Evolutionary conservation across 2,797 vertebrate genomes (phyloP).

Genomic region (Danio tinwini): DNA sequence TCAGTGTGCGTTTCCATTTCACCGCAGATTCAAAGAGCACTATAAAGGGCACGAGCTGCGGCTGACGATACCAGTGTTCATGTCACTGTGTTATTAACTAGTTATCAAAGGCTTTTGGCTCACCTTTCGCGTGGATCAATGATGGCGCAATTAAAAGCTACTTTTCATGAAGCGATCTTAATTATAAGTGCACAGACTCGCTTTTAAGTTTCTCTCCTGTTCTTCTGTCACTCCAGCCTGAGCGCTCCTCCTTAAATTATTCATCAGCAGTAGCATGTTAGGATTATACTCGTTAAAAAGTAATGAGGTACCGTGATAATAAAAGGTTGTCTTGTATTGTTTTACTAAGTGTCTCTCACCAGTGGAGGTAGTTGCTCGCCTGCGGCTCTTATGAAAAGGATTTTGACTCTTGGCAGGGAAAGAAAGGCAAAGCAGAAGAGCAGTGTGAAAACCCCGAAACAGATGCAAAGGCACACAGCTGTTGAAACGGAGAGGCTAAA

Average conservation of each 20-base stretch:
- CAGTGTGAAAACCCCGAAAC: constrained; percentile 61
- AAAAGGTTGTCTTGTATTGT: constrained; percentile 76
- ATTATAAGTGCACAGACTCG: constrained; percentile 46
- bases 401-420: constrained; percentile 53
- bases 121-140: constrained; percentile 48
- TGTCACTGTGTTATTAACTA: constrained; percentile 50
- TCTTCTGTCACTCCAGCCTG: constrained; percentile 70
- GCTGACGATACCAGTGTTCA: constrained; percentile 54
- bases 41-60: constrained; percentile 33
- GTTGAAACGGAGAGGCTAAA: constrained; percentile 62
- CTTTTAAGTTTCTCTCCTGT: constrained; percentile 44
- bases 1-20: constrained; percentile 49
- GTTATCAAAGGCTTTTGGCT: constrained; percentile 36
- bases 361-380: constrained; percentile 63
- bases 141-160: constrained; percentile 51
- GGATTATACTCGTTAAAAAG: constrained; percentile 79
- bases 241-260: constrained; percentile 77
- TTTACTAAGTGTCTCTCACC: constrained; percentile 74
- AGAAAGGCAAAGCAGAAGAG: constrained; percentile 35
- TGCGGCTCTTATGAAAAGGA: constrained; percentile 71
- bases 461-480: constrained; percentile 43
- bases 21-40: constrained; percentile 40
- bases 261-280: constrained; percentile 73
- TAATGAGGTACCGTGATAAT: constrained; percentile 76
- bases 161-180: constrained; percentile 42